Base-by-base conservation (phyloP, 2,888 invertebrate genomes). In the Marasmarcha lunaedactyla region DNA sequence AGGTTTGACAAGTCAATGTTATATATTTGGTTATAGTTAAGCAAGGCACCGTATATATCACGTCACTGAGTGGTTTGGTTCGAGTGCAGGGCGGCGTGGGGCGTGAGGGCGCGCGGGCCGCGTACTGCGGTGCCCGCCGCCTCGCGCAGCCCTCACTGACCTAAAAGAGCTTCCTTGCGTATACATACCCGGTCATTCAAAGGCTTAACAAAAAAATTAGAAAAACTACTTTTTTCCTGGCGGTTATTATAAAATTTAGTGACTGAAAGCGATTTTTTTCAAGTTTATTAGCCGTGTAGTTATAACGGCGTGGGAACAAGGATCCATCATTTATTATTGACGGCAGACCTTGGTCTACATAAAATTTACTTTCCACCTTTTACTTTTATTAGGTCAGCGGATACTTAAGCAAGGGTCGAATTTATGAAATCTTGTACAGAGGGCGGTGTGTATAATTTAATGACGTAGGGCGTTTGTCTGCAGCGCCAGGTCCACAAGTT, bases 241-340 rank as follows among this genome's bases (percentile, higher is more conserved):
- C n/a, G n/a, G n/a, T n/a, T n/a, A n/a, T n/a, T n/a, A n/a, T n/a
- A n/a, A n/a, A n/a, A n/a, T n/a, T n/a, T n/a, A n/a, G n/a, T n/a
- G n/a, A n/a, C n/a, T n/a, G n/a, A n/a, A n/a, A n/a, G n/a, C n/a
- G n/a, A n/a, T n/a, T n/a, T n/a, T n/a, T n/a, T n/a, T n/a, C n/a
- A n/a, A n/a, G n/a, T n/a, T n/a, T n/a, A n/a, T n/a, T n/a, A n/a
- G n/a, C n/a, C n/a, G n/a, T n/a, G n/a, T n/a, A n/a, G n/a, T n/a
- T n/a, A 45, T 51, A 52, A 49, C 51, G 50, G 45, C 45, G 47
- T 14, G 15, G 12, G 11, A 12, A 15, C 15, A 51, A 68, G 66
- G 63, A 67, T 69, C 74, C 74, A 72, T 76, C 67, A 70, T 69
- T 70, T 71, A 70, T 63, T 73, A 76, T 71, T 66, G 66, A 73